Percentiles rank a stretch among this genome's conserved stretches.
Conservation (phyloP, 2,888 invertebrate genomes). For the Acronicta leporina region DNA sequence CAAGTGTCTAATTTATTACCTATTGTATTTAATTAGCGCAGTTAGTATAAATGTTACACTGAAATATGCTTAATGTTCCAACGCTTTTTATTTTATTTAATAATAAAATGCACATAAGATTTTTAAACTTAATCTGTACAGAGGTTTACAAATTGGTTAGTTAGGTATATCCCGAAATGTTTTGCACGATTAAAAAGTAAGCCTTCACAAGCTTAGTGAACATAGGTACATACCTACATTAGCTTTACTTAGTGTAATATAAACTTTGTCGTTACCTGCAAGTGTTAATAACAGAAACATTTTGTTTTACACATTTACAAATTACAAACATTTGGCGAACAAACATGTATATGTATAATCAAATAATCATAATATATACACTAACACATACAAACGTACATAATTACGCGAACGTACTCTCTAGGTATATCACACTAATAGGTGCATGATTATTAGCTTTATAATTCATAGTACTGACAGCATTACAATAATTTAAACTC, state of each 20-base stretch:
- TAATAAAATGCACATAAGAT: not conserved
- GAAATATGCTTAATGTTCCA: slow-evolving; percentile 8
- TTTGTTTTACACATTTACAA: too few relatives aligned
- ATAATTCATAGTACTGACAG: slow-evolving; percentile 59
- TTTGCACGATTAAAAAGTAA: too few relatives aligned
- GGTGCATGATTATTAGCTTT: slow-evolving; percentile 57
- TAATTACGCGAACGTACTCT: slow-evolving; percentile 27
- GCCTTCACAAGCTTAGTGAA: too few relatives aligned
- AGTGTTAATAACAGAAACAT: slow-evolving; percentile 2
- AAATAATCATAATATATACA: slow-evolving; percentile 32
- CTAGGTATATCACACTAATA: slow-evolving; percentile 48
- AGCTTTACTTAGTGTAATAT: too few relatives aligned
- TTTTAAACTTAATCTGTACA: not conserved
- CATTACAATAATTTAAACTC: slow-evolving; percentile 47
- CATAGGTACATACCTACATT: too few relatives aligned
- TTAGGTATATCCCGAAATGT: too few relatives aligned
- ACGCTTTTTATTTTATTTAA: not conserved
- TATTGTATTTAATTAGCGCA: slow-evolving; percentile 41
- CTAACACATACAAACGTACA: slow-evolving; percentile 45
- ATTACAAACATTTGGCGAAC: slow-evolving; percentile 2
- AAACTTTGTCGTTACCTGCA: too few relatives aligned
- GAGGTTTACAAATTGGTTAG: too few relatives aligned
- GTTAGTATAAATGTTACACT: slow-evolving; percentile 12
- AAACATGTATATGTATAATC: slow-evolving; percentile 3
- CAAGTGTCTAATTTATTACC: slow-evolving; percentile 43